Conservation (phyloP, 92 coral and sea anemone species). For the Blastomussa wellsi region DNA sequence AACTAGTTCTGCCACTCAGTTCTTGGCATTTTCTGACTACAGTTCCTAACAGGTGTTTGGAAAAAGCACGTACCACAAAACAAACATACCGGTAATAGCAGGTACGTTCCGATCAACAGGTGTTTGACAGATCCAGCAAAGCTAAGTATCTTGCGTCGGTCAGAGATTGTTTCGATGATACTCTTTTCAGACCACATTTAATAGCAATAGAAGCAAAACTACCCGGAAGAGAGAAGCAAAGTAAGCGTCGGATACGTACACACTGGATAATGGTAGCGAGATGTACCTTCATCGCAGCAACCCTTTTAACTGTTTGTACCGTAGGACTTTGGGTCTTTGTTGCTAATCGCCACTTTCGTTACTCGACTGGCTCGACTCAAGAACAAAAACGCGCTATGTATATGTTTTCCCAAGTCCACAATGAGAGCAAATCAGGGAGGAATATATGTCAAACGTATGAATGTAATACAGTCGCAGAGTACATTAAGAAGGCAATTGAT, state of each 20-base stretch:
- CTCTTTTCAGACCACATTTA: not conserved
- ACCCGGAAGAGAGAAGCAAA: not conserved
- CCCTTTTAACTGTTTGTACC: slow-evolving; percentile 31
- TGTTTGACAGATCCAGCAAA: too few relatives aligned
- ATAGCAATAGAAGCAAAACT: not conserved
- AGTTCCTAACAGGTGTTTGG: too few relatives aligned
- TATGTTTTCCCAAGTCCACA: slow-evolving; percentile 38
- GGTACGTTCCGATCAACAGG: too few relatives aligned
- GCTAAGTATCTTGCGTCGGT: not conserved
- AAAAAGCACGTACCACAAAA: too few relatives aligned
- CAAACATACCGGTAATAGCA: too few relatives aligned
- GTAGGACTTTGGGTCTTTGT: slow-evolving; percentile 28
- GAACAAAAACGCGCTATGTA: slow-evolving; percentile 39
- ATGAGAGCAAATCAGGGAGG: not conserved
- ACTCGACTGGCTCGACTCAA: slow-evolving; percentile 3
- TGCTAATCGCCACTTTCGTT: slow-evolving; percentile 24
- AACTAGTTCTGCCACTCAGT: too few relatives aligned
- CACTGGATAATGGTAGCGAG: slow-evolving; percentile 40
- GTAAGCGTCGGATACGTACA: not conserved
- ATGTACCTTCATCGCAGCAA: slow-evolving; percentile 30
- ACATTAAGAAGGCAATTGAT: slow-evolving; percentile 70
- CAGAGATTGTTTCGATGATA: not conserved
- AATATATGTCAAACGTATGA: slow-evolving; percentile 66
- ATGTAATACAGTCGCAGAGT: slow-evolving; percentile 74
- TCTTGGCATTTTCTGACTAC: too few relatives aligned